phyloP scores from a whole-genome alignment of 2,113 vertebrate species.

The Aegotheles bennettii region DNA sequence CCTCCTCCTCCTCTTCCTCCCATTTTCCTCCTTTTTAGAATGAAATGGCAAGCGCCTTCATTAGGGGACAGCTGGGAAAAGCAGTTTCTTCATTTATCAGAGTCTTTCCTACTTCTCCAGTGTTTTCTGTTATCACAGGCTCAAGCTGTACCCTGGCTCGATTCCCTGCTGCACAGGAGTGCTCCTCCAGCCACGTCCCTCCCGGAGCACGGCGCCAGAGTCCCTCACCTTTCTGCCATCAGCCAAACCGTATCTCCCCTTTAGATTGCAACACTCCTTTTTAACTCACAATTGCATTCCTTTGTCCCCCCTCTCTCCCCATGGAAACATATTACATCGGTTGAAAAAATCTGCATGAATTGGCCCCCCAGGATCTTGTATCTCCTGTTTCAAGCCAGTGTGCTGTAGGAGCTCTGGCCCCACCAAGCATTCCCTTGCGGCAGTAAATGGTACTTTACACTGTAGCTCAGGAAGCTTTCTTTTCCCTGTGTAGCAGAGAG shows the following conservation, averaged over 20 bases:
- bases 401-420: neutral
- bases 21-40: neutral
- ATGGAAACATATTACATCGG: neutral
- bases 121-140: neutral
- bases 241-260: neutral
- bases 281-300: neutral
- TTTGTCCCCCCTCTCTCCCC: neutral
- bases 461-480: constrained; percentile 7
- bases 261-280: neutral
- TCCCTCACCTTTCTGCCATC: neutral
- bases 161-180: neutral
- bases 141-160: neutral
- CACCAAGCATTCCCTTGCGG: neutral
- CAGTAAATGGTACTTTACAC: constrained; percentile 43
- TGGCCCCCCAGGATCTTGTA: neutral
- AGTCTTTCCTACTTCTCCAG: neutral
- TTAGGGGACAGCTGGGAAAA: neutral
- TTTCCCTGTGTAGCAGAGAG: neutral
- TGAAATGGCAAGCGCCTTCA: neutral
- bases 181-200: neutral
- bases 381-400: neutral
- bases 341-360: neutral
- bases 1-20: neutral
- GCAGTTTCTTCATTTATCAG: neutral
- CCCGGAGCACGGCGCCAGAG: accelerated